Conservation (phyloP, 2,113 vertebrate genomes). For the Ameiurus melas region DNA sequence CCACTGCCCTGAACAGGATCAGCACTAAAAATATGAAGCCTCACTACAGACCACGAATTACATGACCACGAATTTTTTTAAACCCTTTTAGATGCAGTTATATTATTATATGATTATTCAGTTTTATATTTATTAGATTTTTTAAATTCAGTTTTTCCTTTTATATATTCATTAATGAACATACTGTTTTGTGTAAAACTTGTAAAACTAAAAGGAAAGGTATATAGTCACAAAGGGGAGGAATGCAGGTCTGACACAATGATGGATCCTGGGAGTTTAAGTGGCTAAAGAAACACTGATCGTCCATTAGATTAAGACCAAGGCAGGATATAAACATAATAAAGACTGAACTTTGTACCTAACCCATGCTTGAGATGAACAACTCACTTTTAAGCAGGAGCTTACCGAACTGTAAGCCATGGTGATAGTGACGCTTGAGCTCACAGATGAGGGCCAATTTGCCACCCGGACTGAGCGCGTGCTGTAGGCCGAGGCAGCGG, state of each 20-base stretch:
- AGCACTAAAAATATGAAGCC: not conserved
- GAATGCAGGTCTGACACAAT: not conserved
- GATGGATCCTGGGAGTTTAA: not conserved
- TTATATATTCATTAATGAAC: not conserved
- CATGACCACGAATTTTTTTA: not conserved
- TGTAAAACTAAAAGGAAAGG: not conserved
- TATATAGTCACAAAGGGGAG: not conserved
- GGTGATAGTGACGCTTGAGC: constrained; percentile 85
- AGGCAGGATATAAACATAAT: not conserved
- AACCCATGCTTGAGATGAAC: not conserved
- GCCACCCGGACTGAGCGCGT: constrained; percentile 75
- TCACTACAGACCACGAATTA: not conserved
- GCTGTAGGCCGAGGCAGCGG: constrained; percentile 86
- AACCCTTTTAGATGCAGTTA: not conserved
- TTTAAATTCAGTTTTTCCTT: not conserved
- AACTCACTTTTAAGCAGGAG: not conserved
- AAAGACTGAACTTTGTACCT: not conserved
- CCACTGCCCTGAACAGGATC: not conserved
- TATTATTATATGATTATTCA: not conserved
- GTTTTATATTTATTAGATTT: not conserved
- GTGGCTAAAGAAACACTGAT: not conserved
- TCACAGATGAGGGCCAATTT: constrained; percentile 82
- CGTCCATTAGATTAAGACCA: not conserved
- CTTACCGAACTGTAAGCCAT: constrained; percentile 93
- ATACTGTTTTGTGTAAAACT: not conserved